Base-by-base conservation (phyloP, 2,888 invertebrate genomes). In the Cryptus viduatorius region DNA sequence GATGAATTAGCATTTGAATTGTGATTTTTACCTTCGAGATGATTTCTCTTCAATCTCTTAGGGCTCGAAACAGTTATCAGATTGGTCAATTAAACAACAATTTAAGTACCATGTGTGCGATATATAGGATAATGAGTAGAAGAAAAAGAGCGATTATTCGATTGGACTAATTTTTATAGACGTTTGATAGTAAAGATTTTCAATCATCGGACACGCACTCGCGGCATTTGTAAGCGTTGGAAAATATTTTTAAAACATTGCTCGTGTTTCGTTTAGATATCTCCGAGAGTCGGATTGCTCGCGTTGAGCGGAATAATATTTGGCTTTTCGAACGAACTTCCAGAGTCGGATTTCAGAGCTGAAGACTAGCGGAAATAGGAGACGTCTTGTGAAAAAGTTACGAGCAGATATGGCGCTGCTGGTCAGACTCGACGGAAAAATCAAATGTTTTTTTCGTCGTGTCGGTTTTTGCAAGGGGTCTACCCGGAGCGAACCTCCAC, bases 221-320 rank as follows among this genome's bases (percentile, higher is more conserved):
- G 84, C 53, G 85, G 84, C 79, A 87, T 86, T 87, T 87, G 86
- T 77, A 88, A 87, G 86, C 82, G 67, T 86, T 67, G 19, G 1
- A 5, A 44, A 50, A 19, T 4, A 10, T 77, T 29, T 67, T 24
- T 10, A 44, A 77, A 82, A 59, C 82, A 77, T 10, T 56, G 0
- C 24, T 78, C 82, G 50, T 50, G 46, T 78, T 31, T 72, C 72
- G 16, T 44, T 68, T 48, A 48, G 61, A 53, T 71, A 65, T 14
- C 48, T 37, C 7, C 7, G 16, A 44, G 73, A 48, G 53, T 78
- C 67, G 16, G 29, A 82, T 78, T 82, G 29, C 72, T 59, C 61
- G 16, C 65, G 44, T 16, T 59, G 31, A 29, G 67, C 37, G 19
- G 48, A 29, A 78, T 61, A 82, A 82, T 73, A 68, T 78, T 77